These are phyloP conservation scores for Volucella inflata DNA, from an alignment of 2,888 invertebrate genomes.

Conservation along the genomic window DNA sequence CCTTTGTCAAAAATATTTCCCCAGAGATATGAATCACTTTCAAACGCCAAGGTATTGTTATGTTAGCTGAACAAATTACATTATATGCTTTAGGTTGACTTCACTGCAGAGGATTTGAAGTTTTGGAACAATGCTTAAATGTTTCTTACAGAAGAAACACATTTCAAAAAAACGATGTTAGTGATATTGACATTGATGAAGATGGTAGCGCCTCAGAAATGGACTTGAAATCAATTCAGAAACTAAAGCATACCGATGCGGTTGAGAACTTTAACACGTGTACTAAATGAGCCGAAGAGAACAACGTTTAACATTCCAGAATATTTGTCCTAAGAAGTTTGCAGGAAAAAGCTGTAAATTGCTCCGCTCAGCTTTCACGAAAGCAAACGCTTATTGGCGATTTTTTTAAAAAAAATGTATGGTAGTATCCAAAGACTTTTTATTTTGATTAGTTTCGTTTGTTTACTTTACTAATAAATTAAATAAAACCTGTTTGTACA, in stretches of 20 bases:
- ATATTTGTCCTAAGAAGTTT: not conserved
- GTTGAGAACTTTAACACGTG: too few species aligned
- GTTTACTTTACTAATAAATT: too few species aligned
- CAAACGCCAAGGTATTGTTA: slow-evolving; percentile 15
- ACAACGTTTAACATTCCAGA: slow-evolving; percentile 1
- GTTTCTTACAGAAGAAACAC: slow-evolving; percentile 18
- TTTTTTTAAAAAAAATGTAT: too few species aligned
- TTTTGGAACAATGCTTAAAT: slow-evolving; percentile 30
- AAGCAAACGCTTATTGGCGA: too few species aligned
- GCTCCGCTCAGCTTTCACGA: too few species aligned
- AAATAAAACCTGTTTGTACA: too few species aligned
- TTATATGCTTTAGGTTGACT: slow-evolving; percentile 12
- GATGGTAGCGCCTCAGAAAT: slow-evolving; percentile 20
- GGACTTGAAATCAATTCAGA: slow-evolving; percentile 13
- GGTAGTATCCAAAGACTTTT: too few species aligned
- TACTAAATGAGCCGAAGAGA: slow-evolving; percentile 11
- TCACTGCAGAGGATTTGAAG: slow-evolving; percentile 15
- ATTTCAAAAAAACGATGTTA: too few species aligned
- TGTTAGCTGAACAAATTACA: not conserved
- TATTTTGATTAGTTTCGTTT: too few species aligned
- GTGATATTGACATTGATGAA: slow-evolving; percentile 14
- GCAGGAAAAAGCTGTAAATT: not conserved
- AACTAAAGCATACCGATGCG: slow-evolving; percentile 34
- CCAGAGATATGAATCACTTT: slow-evolving; percentile 18
- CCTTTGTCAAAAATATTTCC: slow-evolving; percentile 1